phyloP scores from a whole-genome alignment of 2,888 invertebrate genomes.

The Parnassius smintheus region DNA sequence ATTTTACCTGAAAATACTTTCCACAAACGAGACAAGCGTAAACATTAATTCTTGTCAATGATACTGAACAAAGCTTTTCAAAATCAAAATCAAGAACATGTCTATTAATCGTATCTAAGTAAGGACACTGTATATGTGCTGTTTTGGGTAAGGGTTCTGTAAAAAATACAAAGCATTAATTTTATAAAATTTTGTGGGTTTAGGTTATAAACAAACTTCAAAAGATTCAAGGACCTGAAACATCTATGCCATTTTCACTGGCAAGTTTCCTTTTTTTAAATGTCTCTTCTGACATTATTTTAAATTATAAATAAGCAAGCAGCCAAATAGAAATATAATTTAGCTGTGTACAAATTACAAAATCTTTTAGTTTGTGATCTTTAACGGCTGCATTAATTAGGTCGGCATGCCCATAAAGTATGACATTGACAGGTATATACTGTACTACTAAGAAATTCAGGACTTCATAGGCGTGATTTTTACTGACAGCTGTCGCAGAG shows the following conservation, averaged over 20 bases:
- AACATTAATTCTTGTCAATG: slow-evolving; percentile 98
- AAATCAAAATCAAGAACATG: slow-evolving; percentile 99
- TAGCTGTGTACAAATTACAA: too few species aligned
- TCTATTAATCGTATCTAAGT: slow-evolving; percentile 98
- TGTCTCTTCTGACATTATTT: slow-evolving; percentile 45
- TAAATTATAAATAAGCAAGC: too few species aligned
- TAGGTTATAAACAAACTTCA: slow-evolving; percentile 40
- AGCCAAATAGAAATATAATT: too few species aligned
- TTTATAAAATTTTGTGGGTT: not conserved
- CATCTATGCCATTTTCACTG: slow-evolving; percentile 49
- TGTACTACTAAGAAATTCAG: too few species aligned
- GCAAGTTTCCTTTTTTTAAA: slow-evolving; percentile 56
- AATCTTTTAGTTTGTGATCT: too few species aligned
- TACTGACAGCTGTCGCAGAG: too few species aligned
- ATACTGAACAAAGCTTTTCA: slow-evolving; percentile 99
- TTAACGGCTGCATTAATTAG: too few species aligned
- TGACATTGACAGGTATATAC: too few species aligned
- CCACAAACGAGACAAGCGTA: slow-evolving; percentile 99
- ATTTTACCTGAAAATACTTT: slow-evolving; percentile 91
- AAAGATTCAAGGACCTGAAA: slow-evolving; percentile 38
- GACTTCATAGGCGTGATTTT: too few species aligned
- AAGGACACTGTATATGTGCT: slow-evolving; percentile 90
- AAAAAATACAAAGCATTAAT: slow-evolving; percentile 33
- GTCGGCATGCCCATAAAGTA: too few species aligned
- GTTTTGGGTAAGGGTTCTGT: slow-evolving; percentile 52